phyloP scores from a whole-genome alignment of 2,113 vertebrate species.

The Notothenia coriiceps region DNA sequence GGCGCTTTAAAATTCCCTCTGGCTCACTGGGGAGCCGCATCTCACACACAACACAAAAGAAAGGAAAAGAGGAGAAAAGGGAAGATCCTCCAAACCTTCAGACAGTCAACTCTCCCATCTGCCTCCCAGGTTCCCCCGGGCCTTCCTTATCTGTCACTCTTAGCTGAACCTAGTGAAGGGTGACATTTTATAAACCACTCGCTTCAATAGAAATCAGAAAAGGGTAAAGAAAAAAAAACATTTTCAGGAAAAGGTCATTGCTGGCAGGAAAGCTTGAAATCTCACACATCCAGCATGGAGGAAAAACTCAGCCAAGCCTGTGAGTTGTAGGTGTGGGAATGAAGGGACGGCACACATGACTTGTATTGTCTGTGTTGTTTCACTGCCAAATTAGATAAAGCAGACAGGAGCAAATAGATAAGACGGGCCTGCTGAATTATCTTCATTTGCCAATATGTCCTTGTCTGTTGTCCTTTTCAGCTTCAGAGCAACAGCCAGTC shows the following conservation, averaged over 20 bases:
- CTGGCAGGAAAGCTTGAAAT: slow-evolving; percentile 49
- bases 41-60: slow-evolving; percentile 50
- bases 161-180: slow-evolving; percentile 52
- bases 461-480: slow-evolving; percentile 77
- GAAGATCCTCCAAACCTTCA: slow-evolving; percentile 36
- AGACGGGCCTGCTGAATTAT: slow-evolving; percentile 60
- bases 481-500: slow-evolving; percentile 38
- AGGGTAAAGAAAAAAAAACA: slow-evolving; percentile 32
- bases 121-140: slow-evolving; percentile 43
- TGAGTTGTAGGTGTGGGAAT: slow-evolving; percentile 18
- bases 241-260: slow-evolving; percentile 72
- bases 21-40: slow-evolving; percentile 46
- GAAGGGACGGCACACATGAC: slow-evolving; percentile 27
- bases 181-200: slow-evolving; percentile 58
- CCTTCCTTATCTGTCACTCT: slow-evolving; percentile 66
- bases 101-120: slow-evolving; percentile 40
- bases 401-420: slow-evolving; percentile 75
- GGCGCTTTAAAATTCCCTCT: slow-evolving; percentile 69
- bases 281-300: slow-evolving; percentile 38
- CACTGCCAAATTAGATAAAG: slow-evolving; percentile 69
- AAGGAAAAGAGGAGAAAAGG: slow-evolving; percentile 2
- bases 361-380: slow-evolving; percentile 29
- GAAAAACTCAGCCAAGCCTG: slow-evolving; percentile 17
- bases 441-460: slow-evolving; percentile 72
- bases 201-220: slow-evolving; percentile 57